Evolutionary conservation across 2,797 vertebrate species (phyloP).

Genomic region (Xerus rutilus): DNA sequence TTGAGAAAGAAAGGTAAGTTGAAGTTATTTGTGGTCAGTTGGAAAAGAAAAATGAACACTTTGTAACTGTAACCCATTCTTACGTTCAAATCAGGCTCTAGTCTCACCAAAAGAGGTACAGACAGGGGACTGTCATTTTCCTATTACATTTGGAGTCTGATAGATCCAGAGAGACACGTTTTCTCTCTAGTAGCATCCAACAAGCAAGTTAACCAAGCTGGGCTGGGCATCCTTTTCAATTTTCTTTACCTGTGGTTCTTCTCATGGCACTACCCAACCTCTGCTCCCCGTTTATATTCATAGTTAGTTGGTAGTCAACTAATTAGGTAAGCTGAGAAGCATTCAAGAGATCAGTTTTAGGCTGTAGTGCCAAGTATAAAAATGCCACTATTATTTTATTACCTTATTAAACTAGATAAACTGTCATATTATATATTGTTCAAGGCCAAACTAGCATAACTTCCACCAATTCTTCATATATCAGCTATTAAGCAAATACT

Average conservation of each 20-base stretch:
- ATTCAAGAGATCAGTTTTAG: neutral
- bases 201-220: neutral
- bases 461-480: neutral
- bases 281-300: neutral
- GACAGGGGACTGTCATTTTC: neutral
- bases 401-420: slow-evolving; percentile 16
- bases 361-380: neutral
- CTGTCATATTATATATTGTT: neutral
- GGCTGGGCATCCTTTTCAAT: neutral
- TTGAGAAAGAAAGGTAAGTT: neutral
- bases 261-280: neutral
- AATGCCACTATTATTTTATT: neutral
- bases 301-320: neutral
- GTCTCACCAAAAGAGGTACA: neutral
- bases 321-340: neutral
- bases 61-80: neutral
- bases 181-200: neutral
- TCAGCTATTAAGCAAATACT: slow-evolving; percentile 14
- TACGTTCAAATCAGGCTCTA: neutral
- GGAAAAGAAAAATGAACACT: neutral
- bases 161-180: neutral
- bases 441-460: neutral
- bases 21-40: neutral
- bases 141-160: neutral
- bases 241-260: neutral